phyloP scores from a whole-genome alignment of 2,113 vertebrate species.

The Rhabdornis inornatus region DNA sequence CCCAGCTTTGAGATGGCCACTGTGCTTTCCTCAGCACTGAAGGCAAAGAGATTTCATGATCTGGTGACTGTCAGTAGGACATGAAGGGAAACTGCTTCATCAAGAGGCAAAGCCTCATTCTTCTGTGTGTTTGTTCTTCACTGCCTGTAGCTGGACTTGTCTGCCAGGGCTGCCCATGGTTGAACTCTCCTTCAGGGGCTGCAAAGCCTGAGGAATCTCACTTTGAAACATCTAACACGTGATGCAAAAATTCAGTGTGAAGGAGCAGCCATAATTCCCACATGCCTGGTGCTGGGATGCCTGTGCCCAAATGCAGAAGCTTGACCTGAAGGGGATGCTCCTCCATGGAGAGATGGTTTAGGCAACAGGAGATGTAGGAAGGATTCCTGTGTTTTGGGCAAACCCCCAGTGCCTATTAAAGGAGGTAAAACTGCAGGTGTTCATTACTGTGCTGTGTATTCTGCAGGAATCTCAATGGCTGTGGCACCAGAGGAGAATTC shows the following conservation, averaged over 20 bases:
- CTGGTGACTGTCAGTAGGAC: background rate
- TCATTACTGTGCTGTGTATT: background rate
- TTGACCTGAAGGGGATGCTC: background rate
- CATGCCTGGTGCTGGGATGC: background rate
- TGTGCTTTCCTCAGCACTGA: background rate
- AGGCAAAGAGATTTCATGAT: background rate
- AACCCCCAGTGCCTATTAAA: background rate
- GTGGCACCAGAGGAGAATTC: background rate
- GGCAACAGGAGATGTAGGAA: background rate
- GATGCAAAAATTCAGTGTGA: background rate
- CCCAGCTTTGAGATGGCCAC: background rate
- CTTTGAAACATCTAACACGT: background rate
- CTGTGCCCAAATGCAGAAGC: background rate
- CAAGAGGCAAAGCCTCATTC: background rate
- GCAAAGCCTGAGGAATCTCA: background rate
- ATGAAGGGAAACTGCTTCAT: background rate
- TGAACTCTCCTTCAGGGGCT: background rate
- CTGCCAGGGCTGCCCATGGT: background rate
- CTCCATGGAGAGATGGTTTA: background rate
- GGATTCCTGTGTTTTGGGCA: background rate
- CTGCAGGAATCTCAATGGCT: background rate
- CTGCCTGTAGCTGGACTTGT: background rate
- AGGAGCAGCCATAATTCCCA: background rate
- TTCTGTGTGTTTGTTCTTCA: background rate
- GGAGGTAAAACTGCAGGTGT: background rate